Percentiles rank a stretch among this genome's conserved stretches.
Evolutionary conservation across 2,888 invertebrate genomes (phyloP).

Genomic region (Pheosia tremula): DNA sequence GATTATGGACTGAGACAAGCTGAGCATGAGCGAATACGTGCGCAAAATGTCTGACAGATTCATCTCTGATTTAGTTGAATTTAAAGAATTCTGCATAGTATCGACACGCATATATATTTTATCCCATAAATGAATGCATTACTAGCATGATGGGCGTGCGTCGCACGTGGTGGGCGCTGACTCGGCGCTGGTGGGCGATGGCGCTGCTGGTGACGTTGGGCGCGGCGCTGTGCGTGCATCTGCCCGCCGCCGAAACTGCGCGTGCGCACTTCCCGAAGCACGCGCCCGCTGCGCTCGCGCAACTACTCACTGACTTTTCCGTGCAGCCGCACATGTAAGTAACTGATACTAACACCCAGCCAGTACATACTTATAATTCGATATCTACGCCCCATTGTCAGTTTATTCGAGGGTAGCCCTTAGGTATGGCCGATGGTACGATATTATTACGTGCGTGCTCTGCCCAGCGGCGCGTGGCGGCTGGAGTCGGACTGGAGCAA

Average conservation of each 20-base stretch:
- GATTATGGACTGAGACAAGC: too few species aligned
- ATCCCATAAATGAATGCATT: background rate
- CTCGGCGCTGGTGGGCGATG: slow-evolving; percentile 4
- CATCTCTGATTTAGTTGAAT: too few species aligned
- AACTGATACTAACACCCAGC: background rate
- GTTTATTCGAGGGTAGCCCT: too few species aligned
- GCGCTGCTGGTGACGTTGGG: background rate
- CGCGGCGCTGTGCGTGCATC: background rate
- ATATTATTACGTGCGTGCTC: background rate
- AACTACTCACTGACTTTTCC: background rate
- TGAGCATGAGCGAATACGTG: too few species aligned
- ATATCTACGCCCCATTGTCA: background rate
- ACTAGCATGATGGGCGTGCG: slow-evolving; percentile 1
- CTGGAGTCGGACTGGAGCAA: slow-evolving; percentile 1
- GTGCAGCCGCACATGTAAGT: slow-evolving; percentile 1
- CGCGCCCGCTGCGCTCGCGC: slow-evolving; percentile 3
- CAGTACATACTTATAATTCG: too few species aligned
- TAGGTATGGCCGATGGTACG: too few species aligned
- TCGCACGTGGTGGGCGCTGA: background rate
- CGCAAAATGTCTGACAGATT: too few species aligned
- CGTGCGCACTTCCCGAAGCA: slow-evolving; percentile 1
- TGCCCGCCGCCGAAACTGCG: background rate
- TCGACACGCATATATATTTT: too few species aligned
- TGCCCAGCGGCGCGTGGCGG: background rate
- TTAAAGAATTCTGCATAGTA: too few species aligned